Base-by-base conservation (phyloP, 2,113 vertebrate species). In the Cyanistes caeruleus region DNA sequence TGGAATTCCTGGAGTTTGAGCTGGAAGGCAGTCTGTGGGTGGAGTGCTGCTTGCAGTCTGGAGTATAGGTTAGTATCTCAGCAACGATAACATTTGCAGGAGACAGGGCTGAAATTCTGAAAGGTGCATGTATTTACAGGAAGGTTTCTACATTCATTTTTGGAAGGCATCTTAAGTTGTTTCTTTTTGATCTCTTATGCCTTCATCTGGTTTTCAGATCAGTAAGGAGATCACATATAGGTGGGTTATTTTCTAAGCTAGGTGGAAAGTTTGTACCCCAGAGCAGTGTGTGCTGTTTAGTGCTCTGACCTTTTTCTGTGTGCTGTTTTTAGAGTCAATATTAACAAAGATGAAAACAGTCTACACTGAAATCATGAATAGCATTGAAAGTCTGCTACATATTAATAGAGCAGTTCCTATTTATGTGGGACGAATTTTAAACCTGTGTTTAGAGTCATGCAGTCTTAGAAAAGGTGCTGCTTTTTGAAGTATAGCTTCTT, bases 221-320 rank as follows among this genome's bases (percentile, higher is more conserved):
- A 24, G 24, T 20, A 10, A 33, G 35, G 46, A 65, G 53, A 21
- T 33, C 0, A 1, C 1, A 1, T 20, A 20, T 9, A 23, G 27
- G 30, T 39, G 21, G 7, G 31, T 74, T 63, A 7, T 84, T 89
- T 70, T 72, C 25, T 48, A 37, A 82, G 35, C 70, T 13, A 5
- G 9, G 21, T 67, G 44, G 37, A 84, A 60, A 91, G 41, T 79
- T 91, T 82, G 56, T 59, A n/a, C 41, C 41, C 27, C 0, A 60
- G 30, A 92, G n/a, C 48, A 37, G 18, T 4, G 3, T 74, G 51
- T 78, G 28, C 31, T 77, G 17, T 67, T 83, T 16, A 68, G 63
- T 52, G 76, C 35, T 69, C 55, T 55, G 55, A 13, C 9, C 58
- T 59, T 74, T 59, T 80, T 27, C 58, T 37, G 31, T 60, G 12